These are phyloP conservation scores for Thalassarche chlororhynchos DNA, from an alignment of 2,113 vertebrate genomes.

Conservation along the genomic window DNA sequence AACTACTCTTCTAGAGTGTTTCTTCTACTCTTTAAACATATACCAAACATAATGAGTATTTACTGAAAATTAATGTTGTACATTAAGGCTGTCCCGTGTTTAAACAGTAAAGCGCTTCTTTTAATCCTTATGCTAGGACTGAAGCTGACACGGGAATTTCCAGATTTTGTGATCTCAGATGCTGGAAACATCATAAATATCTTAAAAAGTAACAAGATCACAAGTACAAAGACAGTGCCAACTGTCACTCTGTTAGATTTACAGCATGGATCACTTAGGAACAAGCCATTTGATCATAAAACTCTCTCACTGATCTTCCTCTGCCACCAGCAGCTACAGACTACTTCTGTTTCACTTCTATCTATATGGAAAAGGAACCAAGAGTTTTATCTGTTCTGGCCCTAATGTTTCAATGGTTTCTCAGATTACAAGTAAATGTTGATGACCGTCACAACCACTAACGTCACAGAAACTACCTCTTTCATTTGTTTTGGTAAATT, in stretches of 20 bases:
- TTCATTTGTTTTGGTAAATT: neutral
- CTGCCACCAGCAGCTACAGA: neutral
- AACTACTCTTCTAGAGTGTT: neutral
- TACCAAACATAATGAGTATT: neutral
- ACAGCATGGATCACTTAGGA: neutral
- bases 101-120: neutral
- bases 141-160: neutral
- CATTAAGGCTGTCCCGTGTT: neutral
- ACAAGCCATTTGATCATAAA: neutral
- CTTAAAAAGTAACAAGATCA: neutral
- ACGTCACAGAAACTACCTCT: neutral
- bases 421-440: neutral
- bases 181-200: neutral
- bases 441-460: neutral
- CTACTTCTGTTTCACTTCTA: neutral
- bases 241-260: neutral
- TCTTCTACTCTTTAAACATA: neutral
- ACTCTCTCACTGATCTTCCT: neutral
- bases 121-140: neutral
- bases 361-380: neutral
- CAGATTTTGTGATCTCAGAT: neutral
- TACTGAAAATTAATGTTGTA: neutral
- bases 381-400: neutral
- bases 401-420: neutral
- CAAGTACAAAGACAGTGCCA: neutral